Evolutionary conservation across 2,113 vertebrate genomes (phyloP).

Genomic region (Protobothrops flavoviridis): DNA sequence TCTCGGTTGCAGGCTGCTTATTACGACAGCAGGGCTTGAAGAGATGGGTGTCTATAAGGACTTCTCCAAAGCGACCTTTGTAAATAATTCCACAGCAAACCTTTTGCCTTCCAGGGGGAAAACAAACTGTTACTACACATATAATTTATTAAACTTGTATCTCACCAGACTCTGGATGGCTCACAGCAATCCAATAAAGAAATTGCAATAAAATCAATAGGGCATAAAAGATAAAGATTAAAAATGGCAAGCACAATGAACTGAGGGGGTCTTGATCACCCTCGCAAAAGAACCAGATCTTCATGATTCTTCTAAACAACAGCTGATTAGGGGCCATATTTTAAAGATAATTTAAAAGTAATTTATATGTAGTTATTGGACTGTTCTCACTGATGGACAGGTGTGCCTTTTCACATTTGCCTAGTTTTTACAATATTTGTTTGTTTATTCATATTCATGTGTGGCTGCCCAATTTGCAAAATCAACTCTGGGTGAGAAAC

Average conservation of each 20-base stretch:
- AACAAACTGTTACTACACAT: neutral
- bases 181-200: neutral
- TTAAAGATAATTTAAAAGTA: neutral
- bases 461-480: neutral
- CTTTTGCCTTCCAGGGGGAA: conserved; percentile 80
- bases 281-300: neutral
- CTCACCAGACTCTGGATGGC: neutral
- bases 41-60: conserved; percentile 95
- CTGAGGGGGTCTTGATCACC: no score
- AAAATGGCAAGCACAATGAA: neutral
- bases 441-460: neutral
- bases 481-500: neutral
- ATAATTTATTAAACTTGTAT: neutral
- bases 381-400: neutral
- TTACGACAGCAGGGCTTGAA: conserved; percentile 98
- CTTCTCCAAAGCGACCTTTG: conserved; percentile 95
- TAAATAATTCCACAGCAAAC: conserved; percentile 99
- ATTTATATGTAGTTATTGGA: neutral
- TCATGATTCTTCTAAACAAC: neutral
- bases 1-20: conserved; percentile 76
- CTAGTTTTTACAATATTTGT: neutral
- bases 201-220: neutral
- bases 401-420: neutral
- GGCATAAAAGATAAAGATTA: neutral
- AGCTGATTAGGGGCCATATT: neutral